phyloP scores from a whole-genome alignment of 1,140 invertebrate species.

The Dryas iulia region DNA sequence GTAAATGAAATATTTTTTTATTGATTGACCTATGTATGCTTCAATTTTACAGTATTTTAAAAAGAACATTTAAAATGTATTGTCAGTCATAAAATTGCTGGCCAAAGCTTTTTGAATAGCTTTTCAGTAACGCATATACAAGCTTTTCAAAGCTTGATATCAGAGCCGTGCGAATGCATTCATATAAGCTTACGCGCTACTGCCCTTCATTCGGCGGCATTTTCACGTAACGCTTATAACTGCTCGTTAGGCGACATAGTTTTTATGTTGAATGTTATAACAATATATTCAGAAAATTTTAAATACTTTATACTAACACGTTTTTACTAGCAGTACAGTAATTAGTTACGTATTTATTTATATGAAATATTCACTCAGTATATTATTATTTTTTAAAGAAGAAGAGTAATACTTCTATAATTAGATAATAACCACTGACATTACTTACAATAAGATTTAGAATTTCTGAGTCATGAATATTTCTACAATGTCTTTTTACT shows the following conservation, averaged over 20 bases:
- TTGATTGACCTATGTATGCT: too few relatives aligned
- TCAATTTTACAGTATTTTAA: not conserved
- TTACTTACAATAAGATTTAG: too few relatives aligned
- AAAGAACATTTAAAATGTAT: not conserved
- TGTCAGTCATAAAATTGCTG: not conserved
- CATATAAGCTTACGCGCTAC: conserved; percentile 19
- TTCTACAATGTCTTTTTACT: too few relatives aligned
- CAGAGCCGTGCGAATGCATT: conserved; percentile 22
- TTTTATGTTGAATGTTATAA: not conserved
- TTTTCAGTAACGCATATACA: conserved; percentile 15
- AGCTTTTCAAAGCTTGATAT: conserved; percentile 19
- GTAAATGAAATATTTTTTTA: too few relatives aligned
- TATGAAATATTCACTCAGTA: too few relatives aligned
- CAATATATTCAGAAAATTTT: not conserved
- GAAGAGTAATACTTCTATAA: too few relatives aligned
- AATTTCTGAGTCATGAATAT: too few relatives aligned
- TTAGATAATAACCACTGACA: too few relatives aligned
- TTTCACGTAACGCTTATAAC: not conserved
- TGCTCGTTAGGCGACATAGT: not conserved
- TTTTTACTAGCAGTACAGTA: not conserved
- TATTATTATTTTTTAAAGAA: too few relatives aligned
- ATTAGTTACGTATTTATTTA: not conserved
- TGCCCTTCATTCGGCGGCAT: conserved; percentile 6
- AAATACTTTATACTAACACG: not conserved
- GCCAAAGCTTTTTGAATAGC: conserved; percentile 10